Conservation (phyloP, 2,888 invertebrate genomes). For the Omphaloscelis lunosa region DNA sequence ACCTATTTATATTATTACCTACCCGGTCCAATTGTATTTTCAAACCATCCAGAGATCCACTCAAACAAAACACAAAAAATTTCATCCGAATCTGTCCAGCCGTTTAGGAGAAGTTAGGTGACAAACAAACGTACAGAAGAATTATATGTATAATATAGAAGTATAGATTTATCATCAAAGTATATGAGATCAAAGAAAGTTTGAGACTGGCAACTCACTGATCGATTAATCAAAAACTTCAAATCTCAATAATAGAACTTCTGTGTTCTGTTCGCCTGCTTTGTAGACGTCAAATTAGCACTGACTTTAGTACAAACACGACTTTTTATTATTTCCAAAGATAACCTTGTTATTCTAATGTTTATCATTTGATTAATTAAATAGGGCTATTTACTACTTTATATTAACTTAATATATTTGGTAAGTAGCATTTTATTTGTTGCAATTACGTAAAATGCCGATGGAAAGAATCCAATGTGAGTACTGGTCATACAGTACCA, state of each 20-base stretch:
- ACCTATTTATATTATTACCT: too few species aligned
- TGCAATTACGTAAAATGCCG: constrained; percentile 56
- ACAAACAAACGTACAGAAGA: too few species aligned
- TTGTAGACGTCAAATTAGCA: constrained; percentile 21
- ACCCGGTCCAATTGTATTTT: too few species aligned
- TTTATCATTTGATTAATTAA: not conserved
- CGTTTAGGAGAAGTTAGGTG: too few species aligned
- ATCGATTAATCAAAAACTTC: constrained; percentile 18
- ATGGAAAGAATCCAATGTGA: constrained; percentile 10
- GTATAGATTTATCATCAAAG: too few species aligned
- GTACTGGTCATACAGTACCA: too few species aligned
- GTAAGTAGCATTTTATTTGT: constrained; percentile 45
- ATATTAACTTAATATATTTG: not conserved
- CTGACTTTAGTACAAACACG: not conserved
- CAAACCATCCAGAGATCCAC: too few species aligned
- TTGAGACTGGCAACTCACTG: constrained; percentile 22
- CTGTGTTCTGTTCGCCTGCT: not conserved
- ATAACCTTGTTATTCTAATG: too few species aligned
- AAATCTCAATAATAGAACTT: too few species aligned
- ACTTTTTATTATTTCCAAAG: not conserved
- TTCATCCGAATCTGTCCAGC: too few species aligned
- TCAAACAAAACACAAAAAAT: too few species aligned
- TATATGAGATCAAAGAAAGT: not conserved
- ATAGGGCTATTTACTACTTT: constrained; percentile 7
- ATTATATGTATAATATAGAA: too few species aligned